These are phyloP conservation scores for Tapera naevia DNA, from an alignment of 2,797 vertebrate species.

Conservation along the genomic window DNA sequence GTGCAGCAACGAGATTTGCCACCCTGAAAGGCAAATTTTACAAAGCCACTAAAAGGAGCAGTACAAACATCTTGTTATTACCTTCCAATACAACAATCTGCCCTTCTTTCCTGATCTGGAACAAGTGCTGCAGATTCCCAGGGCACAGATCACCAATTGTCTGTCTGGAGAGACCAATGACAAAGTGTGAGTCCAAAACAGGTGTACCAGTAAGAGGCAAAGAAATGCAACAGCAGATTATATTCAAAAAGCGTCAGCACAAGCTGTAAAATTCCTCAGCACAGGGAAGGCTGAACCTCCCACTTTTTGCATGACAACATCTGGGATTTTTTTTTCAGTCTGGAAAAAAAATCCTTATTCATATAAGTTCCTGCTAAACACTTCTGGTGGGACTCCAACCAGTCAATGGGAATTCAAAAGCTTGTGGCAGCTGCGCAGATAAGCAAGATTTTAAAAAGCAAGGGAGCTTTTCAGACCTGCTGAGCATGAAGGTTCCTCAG, in stretches of 20 bases:
- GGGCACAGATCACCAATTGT: slow-evolving; percentile 26
- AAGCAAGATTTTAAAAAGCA: neutral
- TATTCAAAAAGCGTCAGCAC: neutral
- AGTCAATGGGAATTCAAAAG: neutral
- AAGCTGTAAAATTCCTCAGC: neutral
- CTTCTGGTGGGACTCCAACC: neutral
- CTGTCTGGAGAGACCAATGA: slow-evolving; percentile 34
- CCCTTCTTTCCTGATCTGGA: slow-evolving; percentile 49
- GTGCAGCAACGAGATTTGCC: neutral
- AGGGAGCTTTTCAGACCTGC: neutral
- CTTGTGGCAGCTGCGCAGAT: neutral
- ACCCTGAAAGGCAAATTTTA: neutral
- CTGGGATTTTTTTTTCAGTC: neutral
- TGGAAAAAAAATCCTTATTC: neutral
- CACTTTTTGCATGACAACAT: neutral
- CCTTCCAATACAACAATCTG: neutral
- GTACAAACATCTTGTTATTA: neutral
- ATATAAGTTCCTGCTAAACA: neutral
- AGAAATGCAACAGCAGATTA: neutral
- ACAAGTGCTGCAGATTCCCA: slow-evolving; percentile 6
- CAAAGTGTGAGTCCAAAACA: neutral
- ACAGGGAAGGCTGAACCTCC: neutral
- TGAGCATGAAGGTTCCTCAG: neutral
- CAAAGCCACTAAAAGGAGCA: neutral
- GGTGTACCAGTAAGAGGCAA: neutral